Percentiles rank a stretch among this genome's conserved stretches.
Evolutionary conservation across 1,140 invertebrate species (phyloP).

Genomic region (Ephestia elutella): DNA sequence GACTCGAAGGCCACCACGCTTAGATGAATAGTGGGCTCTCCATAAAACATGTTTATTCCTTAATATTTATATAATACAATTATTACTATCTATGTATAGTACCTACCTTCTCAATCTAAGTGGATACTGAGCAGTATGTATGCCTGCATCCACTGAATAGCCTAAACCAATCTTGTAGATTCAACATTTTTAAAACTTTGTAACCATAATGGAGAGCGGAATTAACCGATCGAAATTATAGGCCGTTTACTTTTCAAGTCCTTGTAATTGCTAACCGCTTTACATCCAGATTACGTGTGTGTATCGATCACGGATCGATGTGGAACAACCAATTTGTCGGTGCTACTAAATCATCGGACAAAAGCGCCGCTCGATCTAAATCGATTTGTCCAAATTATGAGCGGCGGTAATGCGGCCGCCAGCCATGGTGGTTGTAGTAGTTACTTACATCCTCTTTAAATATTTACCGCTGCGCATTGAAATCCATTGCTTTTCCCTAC

Average conservation of each 20-base stretch:
- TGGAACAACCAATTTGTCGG: constrained; percentile 58
- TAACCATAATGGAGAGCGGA: constrained; percentile 22
- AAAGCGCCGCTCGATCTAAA: constrained; percentile 65
- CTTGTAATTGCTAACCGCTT: constrained; percentile 53
- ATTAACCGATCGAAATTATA: constrained; percentile 45
- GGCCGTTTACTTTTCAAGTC: constrained; percentile 51
- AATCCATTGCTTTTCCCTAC: constrained; percentile 9
- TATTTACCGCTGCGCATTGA: constrained; percentile 29
- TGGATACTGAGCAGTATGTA: neutral
- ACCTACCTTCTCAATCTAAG: too few relatives aligned
- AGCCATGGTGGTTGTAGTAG: constrained; percentile 16
- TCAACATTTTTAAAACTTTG: constrained; percentile 10
- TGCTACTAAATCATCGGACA: constrained; percentile 65
- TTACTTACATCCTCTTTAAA: constrained; percentile 33
- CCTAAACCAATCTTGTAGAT: neutral
- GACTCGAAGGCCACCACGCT: too few relatives aligned
- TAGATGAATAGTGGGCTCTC: too few relatives aligned
- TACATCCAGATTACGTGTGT: constrained; percentile 34
- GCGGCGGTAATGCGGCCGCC: constrained; percentile 20
- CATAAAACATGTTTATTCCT: too few relatives aligned
- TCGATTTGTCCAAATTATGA: constrained; percentile 68
- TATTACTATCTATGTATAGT: too few relatives aligned
- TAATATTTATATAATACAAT: too few relatives aligned
- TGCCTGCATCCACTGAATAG: neutral
- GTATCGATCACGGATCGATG: constrained; percentile 35